Evolutionary conservation across 2,797 vertebrate species (phyloP).

Genomic region (Tolypeutes matacus): DNA sequence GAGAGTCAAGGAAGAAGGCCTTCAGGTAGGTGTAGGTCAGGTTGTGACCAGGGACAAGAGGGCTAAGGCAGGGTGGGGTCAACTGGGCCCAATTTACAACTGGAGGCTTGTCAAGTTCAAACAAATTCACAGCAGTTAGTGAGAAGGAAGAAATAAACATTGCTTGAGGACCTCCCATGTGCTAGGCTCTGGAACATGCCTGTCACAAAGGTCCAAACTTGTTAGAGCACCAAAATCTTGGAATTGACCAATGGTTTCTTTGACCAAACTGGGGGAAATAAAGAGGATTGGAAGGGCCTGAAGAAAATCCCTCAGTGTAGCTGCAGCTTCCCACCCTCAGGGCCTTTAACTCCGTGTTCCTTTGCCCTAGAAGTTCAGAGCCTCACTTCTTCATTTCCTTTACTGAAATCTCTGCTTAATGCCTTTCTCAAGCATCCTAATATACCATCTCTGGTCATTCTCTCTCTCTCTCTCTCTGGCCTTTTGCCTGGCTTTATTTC

Average conservation of each 20-base stretch:
- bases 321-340: neutral
- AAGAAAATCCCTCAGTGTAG: neutral
- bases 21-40: too few relatives aligned
- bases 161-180: fast-evolving
- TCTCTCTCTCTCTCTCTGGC: neutral
- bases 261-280: neutral
- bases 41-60: neutral
- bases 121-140: neutral
- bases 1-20: neutral
- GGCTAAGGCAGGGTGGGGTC: too few relatives aligned
- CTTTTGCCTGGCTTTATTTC: neutral
- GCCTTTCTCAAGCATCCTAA: neutral
- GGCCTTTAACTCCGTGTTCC: neutral
- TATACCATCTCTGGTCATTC: neutral
- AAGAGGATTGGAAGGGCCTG: neutral
- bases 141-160: neutral
- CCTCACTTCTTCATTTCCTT: neutral
- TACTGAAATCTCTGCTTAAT: neutral
- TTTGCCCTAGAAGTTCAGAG: neutral
- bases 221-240: neutral
- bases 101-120: neutral
- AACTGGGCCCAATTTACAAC: too few relatives aligned
- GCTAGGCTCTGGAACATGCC: neutral
- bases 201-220: too few relatives aligned
- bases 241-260: neutral